Percentiles rank a stretch among this genome's conserved stretches.
Conservation (phyloP, 2,797 vertebrate species). For the Sebastes cheni region DNA sequence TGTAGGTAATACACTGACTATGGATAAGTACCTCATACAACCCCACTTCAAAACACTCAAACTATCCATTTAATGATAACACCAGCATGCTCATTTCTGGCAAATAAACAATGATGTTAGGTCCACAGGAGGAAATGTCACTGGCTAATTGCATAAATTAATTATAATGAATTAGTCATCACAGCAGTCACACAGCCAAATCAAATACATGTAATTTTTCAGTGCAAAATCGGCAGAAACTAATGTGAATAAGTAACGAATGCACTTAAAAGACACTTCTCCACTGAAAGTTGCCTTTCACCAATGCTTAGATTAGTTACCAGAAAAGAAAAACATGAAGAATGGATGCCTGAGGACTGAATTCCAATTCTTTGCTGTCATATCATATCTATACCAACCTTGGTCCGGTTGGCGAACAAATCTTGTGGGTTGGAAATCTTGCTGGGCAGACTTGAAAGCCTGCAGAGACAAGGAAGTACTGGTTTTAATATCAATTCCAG, state of each 20-base stretch:
- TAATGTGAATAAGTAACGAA: background rate
- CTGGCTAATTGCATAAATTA: no score
- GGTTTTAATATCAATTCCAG: background rate
- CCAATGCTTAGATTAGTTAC: background rate
- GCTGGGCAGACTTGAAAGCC: constrained; percentile 35
- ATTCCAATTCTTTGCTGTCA: background rate
- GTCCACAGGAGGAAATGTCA: background rate
- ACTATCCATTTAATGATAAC: no score
- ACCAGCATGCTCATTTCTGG: background rate
- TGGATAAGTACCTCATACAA: no score
- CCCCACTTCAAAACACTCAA: no score
- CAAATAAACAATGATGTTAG: background rate
- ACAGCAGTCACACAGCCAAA: background rate
- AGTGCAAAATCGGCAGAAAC: background rate
- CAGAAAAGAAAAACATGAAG: background rate
- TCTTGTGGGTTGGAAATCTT: background rate
- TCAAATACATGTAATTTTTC: background rate
- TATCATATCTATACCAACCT: constrained; percentile 38
- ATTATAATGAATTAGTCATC: no score
- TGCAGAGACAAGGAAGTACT: constrained; percentile 24
- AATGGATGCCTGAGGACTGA: background rate
- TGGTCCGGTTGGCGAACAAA: background rate
- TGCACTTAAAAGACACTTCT: background rate
- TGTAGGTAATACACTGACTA: no score
- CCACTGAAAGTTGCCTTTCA: background rate